Evolutionary conservation across 1,140 invertebrate species (phyloP).

Genomic region (Drosophila pseudoobscura): DNA sequence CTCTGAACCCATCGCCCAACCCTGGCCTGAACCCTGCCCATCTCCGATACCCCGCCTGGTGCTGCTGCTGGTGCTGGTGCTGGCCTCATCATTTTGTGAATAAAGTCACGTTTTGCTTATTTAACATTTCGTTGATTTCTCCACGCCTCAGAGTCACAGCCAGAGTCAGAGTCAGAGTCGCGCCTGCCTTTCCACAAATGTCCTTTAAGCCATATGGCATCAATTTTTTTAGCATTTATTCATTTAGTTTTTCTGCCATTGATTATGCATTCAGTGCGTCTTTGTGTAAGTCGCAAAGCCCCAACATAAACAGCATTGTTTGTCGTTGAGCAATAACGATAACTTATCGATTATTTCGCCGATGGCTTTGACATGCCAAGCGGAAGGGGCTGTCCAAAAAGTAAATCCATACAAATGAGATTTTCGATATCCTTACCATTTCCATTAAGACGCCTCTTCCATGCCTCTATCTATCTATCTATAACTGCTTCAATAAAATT

Average conservation of each 20-base stretch:
- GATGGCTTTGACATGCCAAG: too few species aligned
- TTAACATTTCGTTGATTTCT: slow-evolving; percentile 78
- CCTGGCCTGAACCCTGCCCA: too few species aligned
- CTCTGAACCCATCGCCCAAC: too few species aligned
- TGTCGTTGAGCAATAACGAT: slow-evolving; percentile 20
- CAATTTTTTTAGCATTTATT: slow-evolving; percentile 51
- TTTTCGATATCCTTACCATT: too few species aligned
- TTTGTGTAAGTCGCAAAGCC: slow-evolving; percentile 26
- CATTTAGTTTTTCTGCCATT: slow-evolving; percentile 39
- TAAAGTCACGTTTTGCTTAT: slow-evolving; percentile 81
- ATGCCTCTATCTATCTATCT: too few species aligned
- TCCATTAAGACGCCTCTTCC: too few species aligned
- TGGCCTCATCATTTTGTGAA: slow-evolving; percentile 70
- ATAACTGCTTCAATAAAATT: too few species aligned
- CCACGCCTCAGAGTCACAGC: not conserved
- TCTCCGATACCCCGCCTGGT: too few species aligned
- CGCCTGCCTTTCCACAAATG: slow-evolving; percentile 3
- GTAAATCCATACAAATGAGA: too few species aligned
- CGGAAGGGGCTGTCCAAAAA: too few species aligned
- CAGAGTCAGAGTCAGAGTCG: too few species aligned
- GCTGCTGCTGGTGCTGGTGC: slow-evolving; percentile 12
- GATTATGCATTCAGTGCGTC: slow-evolving; percentile 48
- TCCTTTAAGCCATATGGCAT: slow-evolving; percentile 45
- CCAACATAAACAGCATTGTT: slow-evolving; percentile 23
- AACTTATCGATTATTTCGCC: slow-evolving; percentile 34